Base-by-base conservation (phyloP, 2,888 invertebrate species). In the Sphaerophoria taeniata region DNA sequence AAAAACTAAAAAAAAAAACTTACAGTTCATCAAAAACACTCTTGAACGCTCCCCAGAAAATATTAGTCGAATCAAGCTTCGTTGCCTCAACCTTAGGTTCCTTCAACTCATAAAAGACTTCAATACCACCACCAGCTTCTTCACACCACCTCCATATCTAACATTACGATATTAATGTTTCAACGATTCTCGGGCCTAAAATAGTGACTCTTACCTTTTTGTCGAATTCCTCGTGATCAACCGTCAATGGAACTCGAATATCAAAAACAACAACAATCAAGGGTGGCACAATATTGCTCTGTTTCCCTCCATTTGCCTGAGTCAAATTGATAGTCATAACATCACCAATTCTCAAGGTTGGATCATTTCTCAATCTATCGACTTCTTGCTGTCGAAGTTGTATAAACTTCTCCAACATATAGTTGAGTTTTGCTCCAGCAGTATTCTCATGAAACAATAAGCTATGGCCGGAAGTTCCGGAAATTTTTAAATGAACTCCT, bases 211-310 rank as follows among this genome's bases (percentile, higher is more conserved):
- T 24, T 2, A 95, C 94, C 91, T 93, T 94, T 24, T 93, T 91
- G 72, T 94, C 94, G 73, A 95, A 94, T 67, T 93, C 93, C 0
- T 91, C 90, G 39, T 93, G 92, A 86, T 94, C 92, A 6, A 93
- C 93, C 31, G 95, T 55, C 31, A 53, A 53, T 0, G 53, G 53
- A 11, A 53, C 16, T 87, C 96, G 93, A 71, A 95, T 90, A 88
- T 95, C 95, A 89, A 95, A 95, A 82, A 93, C 93, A 0, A 93
- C 95, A 2, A 93, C 92, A n/a, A 97, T 90, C 82, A 93, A 93
- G 16, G 95, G 94, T 0, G 97, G 97, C 3, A 97, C 93, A 0
- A 97, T 96, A 90, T 98, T 97, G 4, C 93, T 91, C 92, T 96
- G 97, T 0, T 96, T 94, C 24, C 97, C 97, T 58, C 97, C 97